Evolutionary conservation across 2,888 invertebrate genomes (phyloP), one percentile per base, ranked within the genome.

Genomic region (Drosophila heteroneura): DNA sequence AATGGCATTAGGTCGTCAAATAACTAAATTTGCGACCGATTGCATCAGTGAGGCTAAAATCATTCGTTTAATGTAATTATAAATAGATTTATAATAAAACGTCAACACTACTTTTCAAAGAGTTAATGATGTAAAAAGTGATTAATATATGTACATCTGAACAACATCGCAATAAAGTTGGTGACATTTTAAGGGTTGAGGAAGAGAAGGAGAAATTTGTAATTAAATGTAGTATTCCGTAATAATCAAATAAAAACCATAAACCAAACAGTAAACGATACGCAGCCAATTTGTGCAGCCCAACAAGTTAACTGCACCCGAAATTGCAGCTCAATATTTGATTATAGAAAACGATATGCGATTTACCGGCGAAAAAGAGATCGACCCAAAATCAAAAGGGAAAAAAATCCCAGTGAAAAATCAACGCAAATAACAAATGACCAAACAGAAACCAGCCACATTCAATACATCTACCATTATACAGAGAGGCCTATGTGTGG

Each of bases 401-500:
- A 39, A 19, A 35, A 28, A 33, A 69, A 35, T 10, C 37, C 37
- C 61, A 37, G 51, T 66, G 70, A 67, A 69, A 79, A 81, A 85
- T 80, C 90, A 82, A 74, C 67, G 90, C 85, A 90, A 85, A 87
- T 82, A 85, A 85, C 85, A 85, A 85, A 90, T 85, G 85, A 78
- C 88, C 85, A 76, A 82, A 76, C 70, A 81, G 65, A 58, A 67
- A 54, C 47, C 49, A 35, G 52, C 49, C 60, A 61, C 75, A 62
- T 57, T 41, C 75, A 64, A 30, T 54, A 64, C 60, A 66, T 56
- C 19, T 19, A 61, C 37, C 28, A 33, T 22, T 26, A 26, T n/a
- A 9, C 52, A 37, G 9, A 39, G 33, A 41, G 56, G 80, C 70
- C 66, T 71, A 75, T 51, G 35, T 16, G 37, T 12, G 56, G 28